phyloP scores from a whole-genome alignment of 2,888 invertebrate genomes.

The Uloborus plumipes region DNA sequence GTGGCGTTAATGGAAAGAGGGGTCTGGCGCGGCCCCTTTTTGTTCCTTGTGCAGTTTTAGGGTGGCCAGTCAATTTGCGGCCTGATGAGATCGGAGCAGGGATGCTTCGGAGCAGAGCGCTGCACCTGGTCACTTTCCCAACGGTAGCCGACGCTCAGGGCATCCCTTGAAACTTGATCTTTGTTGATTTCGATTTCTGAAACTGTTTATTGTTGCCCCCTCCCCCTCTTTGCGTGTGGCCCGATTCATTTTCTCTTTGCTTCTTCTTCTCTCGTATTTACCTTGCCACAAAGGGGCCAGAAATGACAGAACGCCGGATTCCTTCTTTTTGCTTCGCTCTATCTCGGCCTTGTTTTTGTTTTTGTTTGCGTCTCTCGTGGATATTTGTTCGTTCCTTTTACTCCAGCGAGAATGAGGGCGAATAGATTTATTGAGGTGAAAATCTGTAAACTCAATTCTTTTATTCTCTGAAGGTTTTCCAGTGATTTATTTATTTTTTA shows the following conservation, averaged over 20 bases:
- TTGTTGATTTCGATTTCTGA: conserved; percentile 64
- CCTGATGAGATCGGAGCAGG: conserved; percentile 55
- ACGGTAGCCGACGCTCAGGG: conserved; percentile 19
- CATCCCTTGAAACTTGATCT: conserved; percentile 62
- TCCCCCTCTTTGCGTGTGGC: conserved; percentile 41
- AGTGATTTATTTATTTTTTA: conserved; percentile 5
- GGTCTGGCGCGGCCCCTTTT: conserved; percentile 29
- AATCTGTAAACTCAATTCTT: conserved; percentile 60
- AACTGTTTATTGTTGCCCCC: conserved; percentile 59
- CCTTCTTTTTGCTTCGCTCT: conserved; percentile 12
- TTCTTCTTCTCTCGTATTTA: conserved; percentile 22
- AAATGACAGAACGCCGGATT: conserved; percentile 6
- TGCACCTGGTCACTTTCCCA: conserved; percentile 49
- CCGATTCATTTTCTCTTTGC: conserved; percentile 57
- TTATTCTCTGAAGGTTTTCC: background rate
- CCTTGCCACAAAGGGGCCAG: conserved; percentile 2
- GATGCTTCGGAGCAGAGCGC: conserved; percentile 17
- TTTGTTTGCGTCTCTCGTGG: conserved; percentile 18
- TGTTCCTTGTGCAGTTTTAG: conserved; percentile 53
- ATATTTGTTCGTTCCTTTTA: conserved; percentile 6
- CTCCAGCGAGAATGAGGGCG: conserved; percentile 38
- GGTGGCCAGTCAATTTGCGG: conserved; percentile 63
- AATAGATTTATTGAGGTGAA: conserved; percentile 56
- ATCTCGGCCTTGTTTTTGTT: conserved; percentile 29
- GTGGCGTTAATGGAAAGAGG: conserved; percentile 62